A percentile compares a stretch with the other conserved stretches of the same genome.
Conservation (phyloP, 2,797 vertebrate genomes). For the Ctenosaura bakeri region DNA sequence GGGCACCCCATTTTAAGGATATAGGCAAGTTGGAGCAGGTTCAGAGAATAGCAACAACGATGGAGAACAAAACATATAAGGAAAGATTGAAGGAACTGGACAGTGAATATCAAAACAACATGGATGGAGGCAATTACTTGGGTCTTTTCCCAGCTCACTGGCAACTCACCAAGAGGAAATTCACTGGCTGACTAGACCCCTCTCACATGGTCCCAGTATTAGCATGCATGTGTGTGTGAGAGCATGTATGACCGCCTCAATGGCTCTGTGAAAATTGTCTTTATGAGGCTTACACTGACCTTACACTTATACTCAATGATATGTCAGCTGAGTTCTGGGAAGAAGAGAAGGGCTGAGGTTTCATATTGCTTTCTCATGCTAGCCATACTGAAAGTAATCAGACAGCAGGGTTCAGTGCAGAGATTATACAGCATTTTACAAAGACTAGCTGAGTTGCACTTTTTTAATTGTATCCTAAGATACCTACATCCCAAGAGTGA, state of each 20-base stretch:
- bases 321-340: neutral
- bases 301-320: neutral
- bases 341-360: conserved; percentile 3
- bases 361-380: neutral
- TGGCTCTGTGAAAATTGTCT: neutral
- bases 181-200: neutral
- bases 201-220: neutral
- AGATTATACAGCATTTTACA: neutral
- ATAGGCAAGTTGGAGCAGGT: no score
- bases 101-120: neutral
- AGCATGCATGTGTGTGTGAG: neutral
- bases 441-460: neutral
- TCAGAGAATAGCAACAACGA: no score
- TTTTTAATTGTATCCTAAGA: neutral
- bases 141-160: conserved; percentile 4
- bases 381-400: neutral
- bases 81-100: no score
- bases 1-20: no score
- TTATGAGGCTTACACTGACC: neutral
- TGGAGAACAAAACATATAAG: no score
- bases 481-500: neutral
- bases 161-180: neutral
- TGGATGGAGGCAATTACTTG: neutral
- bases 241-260: neutral
- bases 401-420: neutral